These are phyloP conservation scores for Agrotis puta DNA, from an alignment of 2,888 invertebrate genomes.

Conservation along the genomic window DNA sequence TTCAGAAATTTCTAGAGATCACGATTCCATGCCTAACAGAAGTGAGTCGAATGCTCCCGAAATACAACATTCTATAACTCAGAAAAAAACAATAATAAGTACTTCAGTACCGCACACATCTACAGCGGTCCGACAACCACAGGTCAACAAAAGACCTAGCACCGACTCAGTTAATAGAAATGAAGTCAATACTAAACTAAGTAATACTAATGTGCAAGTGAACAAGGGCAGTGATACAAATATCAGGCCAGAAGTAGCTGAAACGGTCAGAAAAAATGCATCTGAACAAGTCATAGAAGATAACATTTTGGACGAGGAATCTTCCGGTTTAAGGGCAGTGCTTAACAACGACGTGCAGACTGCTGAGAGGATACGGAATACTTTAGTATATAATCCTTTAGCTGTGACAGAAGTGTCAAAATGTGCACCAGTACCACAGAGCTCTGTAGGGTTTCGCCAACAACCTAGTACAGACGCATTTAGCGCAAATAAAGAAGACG, in stretches of 20 bases:
- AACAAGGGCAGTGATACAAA: neutral
- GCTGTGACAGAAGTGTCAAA: constrained; percentile 70
- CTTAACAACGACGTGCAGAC: constrained; percentile 80
- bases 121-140: neutral
- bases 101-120: no score
- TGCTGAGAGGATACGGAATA: constrained; percentile 80
- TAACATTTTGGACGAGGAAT: constrained; percentile 74
- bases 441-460: constrained; percentile 84
- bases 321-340: constrained; percentile 75
- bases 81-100: neutral
- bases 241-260: neutral
- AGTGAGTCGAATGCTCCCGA: neutral
- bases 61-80: neutral
- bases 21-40: no score
- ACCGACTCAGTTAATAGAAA: neutral
- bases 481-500: constrained; percentile 64
- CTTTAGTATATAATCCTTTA: constrained; percentile 81
- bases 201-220: constrained; percentile 65
- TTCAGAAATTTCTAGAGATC: constrained; percentile 53
- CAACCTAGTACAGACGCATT: constrained; percentile 74
- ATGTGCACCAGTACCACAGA: constrained; percentile 73
- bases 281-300: constrained; percentile 70
- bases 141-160: neutral
- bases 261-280: constrained; percentile 48
- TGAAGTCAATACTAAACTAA: constrained; percentile 39